Evolutionary conservation across 2,797 vertebrate genomes (phyloP).

Genomic region (Pipistrellus nathusii): DNA sequence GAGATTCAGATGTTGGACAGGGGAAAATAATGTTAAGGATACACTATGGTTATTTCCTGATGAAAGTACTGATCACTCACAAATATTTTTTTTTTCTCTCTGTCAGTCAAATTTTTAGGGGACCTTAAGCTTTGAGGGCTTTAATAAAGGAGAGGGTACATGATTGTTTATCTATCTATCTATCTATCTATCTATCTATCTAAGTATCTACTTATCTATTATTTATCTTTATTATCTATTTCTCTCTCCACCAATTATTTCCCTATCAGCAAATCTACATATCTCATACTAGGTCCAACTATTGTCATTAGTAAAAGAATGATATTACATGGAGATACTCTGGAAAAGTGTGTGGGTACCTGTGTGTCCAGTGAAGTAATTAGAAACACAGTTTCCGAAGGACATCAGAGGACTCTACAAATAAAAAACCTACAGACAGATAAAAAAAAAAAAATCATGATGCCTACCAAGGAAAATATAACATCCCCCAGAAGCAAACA

Average conservation of each 20-base stretch:
- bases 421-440: neutral
- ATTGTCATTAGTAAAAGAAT: neutral
- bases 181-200: neutral
- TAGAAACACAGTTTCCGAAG: neutral
- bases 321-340: neutral
- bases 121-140: neutral
- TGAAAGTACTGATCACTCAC: neutral
- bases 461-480: neutral
- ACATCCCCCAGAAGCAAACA: neutral
- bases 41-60: neutral
- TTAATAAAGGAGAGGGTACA: neutral
- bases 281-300: neutral
- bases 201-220: neutral
- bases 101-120: neutral
- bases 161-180: neutral
- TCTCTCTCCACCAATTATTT: neutral
- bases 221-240: neutral
- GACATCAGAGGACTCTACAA: neutral
- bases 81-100: neutral
- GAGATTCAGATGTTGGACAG: neutral
- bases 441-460: neutral
- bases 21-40: neutral
- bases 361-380: neutral
- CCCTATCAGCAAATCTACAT: neutral
- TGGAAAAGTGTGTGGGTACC: neutral